Base-by-base conservation (phyloP, 2,888 invertebrate genomes). In the Coleophora flavipennella region DNA sequence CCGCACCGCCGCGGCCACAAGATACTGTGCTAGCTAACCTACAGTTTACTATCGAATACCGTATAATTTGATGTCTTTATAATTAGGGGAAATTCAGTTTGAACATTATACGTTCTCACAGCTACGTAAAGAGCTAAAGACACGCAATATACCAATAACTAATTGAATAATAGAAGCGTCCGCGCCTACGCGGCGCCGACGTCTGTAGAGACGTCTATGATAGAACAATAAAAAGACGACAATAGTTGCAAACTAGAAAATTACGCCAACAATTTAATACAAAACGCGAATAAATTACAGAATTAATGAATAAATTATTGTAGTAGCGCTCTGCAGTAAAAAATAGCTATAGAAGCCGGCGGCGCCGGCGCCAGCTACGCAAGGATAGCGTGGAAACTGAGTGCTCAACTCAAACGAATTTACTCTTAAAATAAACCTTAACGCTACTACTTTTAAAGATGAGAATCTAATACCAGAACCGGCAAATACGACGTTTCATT, bases 271-370 rank as follows among this genome's bases (percentile, higher is more conserved):
- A 29, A n/a, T n/a, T 64, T 58, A 49, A 62, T 57, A 69, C 70
- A 70, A 70, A 71, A 66, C 58, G 57, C 55, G 59, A 72, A 76
- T 79, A 74, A 74, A 75, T 80, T 74, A 77, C 59, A 43, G 62
- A 59, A 39, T 75, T 75, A 77, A 78, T 80, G 76, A 79, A 83
- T 83, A 81, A 77, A 80, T 81, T 78, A 79, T 73, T 20, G 67
- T 70, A 59, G 60, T 63, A 66, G 62, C 64, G 65, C 60, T 69
- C 64, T 63, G 67, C 63, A 65, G 71, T 73, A 80, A 81, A 81
- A 83, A 83, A 83, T 75, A 74, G 73, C 71, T 64, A 57, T 59
- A 52, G 68, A 67, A 80, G 72, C 73, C 20, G 20, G 71, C 77
- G 80, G 78, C 81, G 76, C 76, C 78, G 78, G 78, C 78, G 83